Evolutionary conservation across 2,797 vertebrate species (phyloP).

Genomic region (Propithecus perrieri): DNA sequence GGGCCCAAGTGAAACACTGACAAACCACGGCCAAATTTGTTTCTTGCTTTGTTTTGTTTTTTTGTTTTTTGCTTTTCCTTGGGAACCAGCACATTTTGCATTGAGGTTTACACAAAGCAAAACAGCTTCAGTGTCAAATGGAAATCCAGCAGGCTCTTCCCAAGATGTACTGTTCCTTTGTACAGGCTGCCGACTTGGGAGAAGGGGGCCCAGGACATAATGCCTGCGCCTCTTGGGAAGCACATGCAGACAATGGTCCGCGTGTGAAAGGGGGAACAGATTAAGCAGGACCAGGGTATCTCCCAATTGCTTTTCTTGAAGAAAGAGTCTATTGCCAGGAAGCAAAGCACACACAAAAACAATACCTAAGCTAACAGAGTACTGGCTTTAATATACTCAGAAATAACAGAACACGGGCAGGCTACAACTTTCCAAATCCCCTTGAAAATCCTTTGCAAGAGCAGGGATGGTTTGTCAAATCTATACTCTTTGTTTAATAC

Average conservation of each 20-base stretch:
- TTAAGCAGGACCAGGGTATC: constrained; percentile 63
- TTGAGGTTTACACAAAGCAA: constrained; percentile 72
- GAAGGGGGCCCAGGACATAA: constrained; percentile 63
- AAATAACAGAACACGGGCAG: constrained; percentile 60
- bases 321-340: constrained; percentile 76
- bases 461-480: constrained; percentile 76
- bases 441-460: constrained; percentile 75
- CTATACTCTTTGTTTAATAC: constrained; percentile 77
- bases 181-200: constrained; percentile 55
- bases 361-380: constrained; percentile 77
- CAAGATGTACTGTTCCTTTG: constrained; percentile 69
- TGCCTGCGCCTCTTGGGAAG: constrained; percentile 67
- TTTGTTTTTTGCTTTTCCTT: constrained; percentile 52
- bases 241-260: constrained; percentile 62
- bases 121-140: constrained; percentile 68
- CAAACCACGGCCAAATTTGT: constrained; percentile 50
- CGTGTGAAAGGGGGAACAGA: constrained; percentile 65
- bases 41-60: constrained; percentile 40
- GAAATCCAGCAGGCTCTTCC: constrained; percentile 77
- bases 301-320: constrained; percentile 79
- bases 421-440: constrained; percentile 75
- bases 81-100: constrained; percentile 67
- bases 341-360: constrained; percentile 79
- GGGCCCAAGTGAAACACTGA: neutral
- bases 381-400: constrained; percentile 76